phyloP scores from a whole-genome alignment of 2,113 vertebrate species.

The Periophthalmus modestus region DNA sequence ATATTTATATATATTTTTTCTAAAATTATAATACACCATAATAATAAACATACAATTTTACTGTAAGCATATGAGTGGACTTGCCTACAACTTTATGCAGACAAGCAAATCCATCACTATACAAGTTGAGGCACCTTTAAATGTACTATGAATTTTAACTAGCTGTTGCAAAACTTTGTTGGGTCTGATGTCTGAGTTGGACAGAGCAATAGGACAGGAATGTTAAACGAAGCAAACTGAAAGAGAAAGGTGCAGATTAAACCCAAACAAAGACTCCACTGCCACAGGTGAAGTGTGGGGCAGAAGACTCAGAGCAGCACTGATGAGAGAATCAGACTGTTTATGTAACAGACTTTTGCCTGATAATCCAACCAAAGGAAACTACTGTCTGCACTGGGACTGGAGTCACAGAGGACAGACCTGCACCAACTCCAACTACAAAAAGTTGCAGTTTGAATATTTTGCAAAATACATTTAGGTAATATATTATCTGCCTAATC shows the following conservation, averaged over 20 bases:
- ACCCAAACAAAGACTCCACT: conserved; percentile 16
- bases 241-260: conserved; percentile 10
- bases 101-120: no score
- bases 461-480: no score
- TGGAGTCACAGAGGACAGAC: neutral
- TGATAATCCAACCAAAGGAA: conserved; percentile 33
- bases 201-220: neutral
- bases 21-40: no score
- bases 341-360: conserved; percentile 15
- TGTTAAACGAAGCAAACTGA: conserved; percentile 15
- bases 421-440: no score
- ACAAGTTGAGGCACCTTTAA: no score
- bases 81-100: no score
- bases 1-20: no score
- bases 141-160: neutral
- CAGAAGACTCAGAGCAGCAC: conserved; percentile 20
- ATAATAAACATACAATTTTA: no score
- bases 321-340: conserved; percentile 35
- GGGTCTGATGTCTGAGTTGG: neutral
- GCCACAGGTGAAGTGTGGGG: conserved; percentile 26
- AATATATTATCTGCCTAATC: no score
- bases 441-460: no score
- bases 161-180: neutral
- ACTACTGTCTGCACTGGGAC: conserved; percentile 3
- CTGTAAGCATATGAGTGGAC: no score